phyloP scores from a whole-genome alignment of 2,113 vertebrate species.

The Siphamia tubifer region DNA sequence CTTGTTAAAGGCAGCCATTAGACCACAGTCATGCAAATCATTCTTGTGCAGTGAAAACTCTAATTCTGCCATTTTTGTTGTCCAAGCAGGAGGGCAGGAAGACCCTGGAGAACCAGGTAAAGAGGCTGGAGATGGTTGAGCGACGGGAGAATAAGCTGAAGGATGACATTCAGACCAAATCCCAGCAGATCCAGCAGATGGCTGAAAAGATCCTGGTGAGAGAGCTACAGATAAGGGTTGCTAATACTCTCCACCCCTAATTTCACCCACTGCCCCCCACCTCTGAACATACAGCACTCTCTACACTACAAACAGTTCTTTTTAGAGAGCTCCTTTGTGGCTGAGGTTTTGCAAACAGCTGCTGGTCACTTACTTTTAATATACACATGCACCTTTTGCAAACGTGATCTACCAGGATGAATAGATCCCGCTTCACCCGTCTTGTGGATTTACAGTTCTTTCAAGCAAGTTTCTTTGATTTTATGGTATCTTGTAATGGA shows the following conservation, averaged over 20 bases:
- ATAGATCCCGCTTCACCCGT: slow-evolving; percentile 30
- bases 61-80: slow-evolving; percentile 13
- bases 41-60: not conserved
- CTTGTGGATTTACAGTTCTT: slow-evolving; percentile 65
- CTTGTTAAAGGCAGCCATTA: not conserved
- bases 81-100: slow-evolving; percentile 92
- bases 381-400: not conserved
- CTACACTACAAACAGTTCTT: not conserved
- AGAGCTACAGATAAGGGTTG: slow-evolving; percentile 53
- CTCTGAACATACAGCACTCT: slow-evolving; percentile 8
- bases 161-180: slow-evolving; percentile 99
- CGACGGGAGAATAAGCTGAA: slow-evolving; percentile 97
- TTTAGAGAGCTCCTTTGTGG: slow-evolving; percentile 4
- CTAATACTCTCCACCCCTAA: slow-evolving; percentile 44
- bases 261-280: slow-evolving; percentile 23
- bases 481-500: not conserved
- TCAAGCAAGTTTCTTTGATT: slow-evolving; percentile 57
- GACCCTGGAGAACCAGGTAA: slow-evolving; percentile 98
- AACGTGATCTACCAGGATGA: slow-evolving; percentile 38
- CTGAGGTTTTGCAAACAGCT: not conserved
- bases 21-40: not conserved
- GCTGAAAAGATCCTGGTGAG: slow-evolving; percentile 99
- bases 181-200: slow-evolving; percentile 99
- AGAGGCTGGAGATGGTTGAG: slow-evolving; percentile 96
- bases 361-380: not conserved